Percentiles rank a stretch among this genome's conserved stretches.
phyloP scores from a whole-genome alignment of 1,140 invertebrate genomes.

The Dreissena polymorpha region DNA sequence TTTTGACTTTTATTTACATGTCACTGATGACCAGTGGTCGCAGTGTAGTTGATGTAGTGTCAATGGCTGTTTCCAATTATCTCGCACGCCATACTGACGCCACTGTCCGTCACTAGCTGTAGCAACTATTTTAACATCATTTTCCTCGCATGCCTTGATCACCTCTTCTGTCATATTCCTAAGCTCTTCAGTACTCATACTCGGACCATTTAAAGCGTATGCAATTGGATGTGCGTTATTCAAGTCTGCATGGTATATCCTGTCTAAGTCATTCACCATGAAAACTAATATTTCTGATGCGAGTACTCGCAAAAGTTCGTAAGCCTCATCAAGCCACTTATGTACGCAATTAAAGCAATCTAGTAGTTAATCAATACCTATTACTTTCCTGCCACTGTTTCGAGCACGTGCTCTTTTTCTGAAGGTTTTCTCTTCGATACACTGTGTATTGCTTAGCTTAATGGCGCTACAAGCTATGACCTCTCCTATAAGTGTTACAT shows the following conservation, averaged over 20 bases:
- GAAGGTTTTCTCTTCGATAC: too few species aligned
- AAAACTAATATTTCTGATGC: conserved; percentile 14
- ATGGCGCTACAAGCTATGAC: too few species aligned
- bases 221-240: neutral
- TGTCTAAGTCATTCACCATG: neutral
- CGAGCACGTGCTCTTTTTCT: too few species aligned
- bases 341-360: too few species aligned
- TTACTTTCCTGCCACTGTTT: too few species aligned
- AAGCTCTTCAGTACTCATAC: neutral
- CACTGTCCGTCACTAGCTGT: conserved; percentile 9
- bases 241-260: neutral
- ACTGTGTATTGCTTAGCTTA: too few species aligned
- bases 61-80: neutral
- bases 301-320: neutral
- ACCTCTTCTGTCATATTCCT: neutral
- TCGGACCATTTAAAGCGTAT: conserved; percentile 3
- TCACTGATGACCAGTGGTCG: neutral
- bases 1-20: neutral
- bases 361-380: too few species aligned
- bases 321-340: neutral
- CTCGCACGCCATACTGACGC: conserved; percentile 3
- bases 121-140: neutral
- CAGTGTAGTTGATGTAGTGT: neutral
- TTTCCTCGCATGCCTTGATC: neutral
- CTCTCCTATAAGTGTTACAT: too few species aligned